These are phyloP conservation scores for Aphodius granarius DNA, from an alignment of 2,888 invertebrate genomes.

Conservation along the genomic window DNA sequence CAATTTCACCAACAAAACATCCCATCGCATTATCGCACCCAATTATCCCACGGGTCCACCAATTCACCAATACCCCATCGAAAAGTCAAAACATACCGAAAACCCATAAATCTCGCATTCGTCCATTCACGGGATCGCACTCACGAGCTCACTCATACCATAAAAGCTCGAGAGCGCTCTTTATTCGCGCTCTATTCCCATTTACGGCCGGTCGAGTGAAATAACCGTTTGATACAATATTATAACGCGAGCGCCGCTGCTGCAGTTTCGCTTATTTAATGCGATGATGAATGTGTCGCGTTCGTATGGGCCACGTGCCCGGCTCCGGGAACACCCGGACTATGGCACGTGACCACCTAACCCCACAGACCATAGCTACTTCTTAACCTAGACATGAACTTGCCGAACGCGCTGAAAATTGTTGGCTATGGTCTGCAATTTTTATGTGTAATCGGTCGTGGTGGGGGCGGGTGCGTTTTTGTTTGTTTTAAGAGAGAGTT, in stretches of 20 bases:
- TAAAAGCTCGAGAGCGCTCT: background rate
- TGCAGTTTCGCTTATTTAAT: background rate
- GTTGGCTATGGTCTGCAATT: background rate
- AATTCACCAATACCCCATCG: background rate
- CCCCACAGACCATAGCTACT: background rate
- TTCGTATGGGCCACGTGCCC: background rate
- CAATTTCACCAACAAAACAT: background rate
- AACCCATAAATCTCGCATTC: background rate
- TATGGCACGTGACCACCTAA: background rate
- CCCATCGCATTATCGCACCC: background rate
- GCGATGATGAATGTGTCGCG: background rate
- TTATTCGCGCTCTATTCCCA: background rate
- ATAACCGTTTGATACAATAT: background rate
- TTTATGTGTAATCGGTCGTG: background rate
- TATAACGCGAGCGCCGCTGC: background rate
- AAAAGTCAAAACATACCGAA: background rate
- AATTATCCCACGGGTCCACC: background rate
- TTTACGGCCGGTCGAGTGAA: background rate
- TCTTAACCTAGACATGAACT: background rate
- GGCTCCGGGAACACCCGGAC: background rate
- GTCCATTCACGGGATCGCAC: background rate
- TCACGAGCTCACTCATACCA: background rate
- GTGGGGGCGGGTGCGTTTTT: background rate
- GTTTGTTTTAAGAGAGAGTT: background rate
- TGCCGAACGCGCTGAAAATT: background rate